phyloP scores from a whole-genome alignment of 2,888 invertebrate species.

The Ornithoptera alexandrae region DNA sequence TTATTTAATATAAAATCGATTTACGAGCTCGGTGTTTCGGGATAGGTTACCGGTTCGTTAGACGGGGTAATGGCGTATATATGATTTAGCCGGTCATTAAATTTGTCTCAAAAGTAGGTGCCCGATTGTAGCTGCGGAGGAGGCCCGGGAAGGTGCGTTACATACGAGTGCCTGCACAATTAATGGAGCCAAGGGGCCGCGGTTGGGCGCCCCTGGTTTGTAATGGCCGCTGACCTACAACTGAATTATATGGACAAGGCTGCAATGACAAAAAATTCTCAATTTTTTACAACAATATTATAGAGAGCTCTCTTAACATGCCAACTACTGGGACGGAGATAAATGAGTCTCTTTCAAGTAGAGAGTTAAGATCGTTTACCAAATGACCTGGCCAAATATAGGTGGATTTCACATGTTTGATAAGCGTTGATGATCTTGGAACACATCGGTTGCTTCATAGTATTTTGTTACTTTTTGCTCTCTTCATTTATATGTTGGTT shows the following conservation, averaged over 20 bases:
- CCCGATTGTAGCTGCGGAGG: conserved; percentile 39
- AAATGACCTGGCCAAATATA: no score
- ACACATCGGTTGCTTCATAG: no score
- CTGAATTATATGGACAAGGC: conserved; percentile 18
- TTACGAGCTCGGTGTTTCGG: conserved; percentile 15
- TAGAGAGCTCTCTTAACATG: no score
- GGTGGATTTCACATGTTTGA: no score
- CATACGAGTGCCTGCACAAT: conserved; percentile 49
- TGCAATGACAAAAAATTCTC: not conserved
- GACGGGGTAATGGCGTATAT: conserved; percentile 20
- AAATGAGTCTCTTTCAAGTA: no score
- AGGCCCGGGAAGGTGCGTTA: conserved; percentile 49
- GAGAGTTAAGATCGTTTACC: no score
- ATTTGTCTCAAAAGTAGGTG: conserved; percentile 24
- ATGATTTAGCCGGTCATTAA: conserved; percentile 26
- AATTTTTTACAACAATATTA: no score
- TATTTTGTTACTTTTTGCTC: no score
- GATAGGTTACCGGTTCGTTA: conserved; percentile 20
- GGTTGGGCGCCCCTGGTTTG: conserved; percentile 32
- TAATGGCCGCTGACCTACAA: conserved; percentile 31
- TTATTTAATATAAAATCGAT: conserved; percentile 13
- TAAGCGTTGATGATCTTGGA: no score
- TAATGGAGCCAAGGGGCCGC: conserved; percentile 40
- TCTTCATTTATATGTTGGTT: no score
- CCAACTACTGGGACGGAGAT: no score